Conservation (phyloP, 2,797 vertebrate genomes). For the Gouania willdenowi region DNA sequence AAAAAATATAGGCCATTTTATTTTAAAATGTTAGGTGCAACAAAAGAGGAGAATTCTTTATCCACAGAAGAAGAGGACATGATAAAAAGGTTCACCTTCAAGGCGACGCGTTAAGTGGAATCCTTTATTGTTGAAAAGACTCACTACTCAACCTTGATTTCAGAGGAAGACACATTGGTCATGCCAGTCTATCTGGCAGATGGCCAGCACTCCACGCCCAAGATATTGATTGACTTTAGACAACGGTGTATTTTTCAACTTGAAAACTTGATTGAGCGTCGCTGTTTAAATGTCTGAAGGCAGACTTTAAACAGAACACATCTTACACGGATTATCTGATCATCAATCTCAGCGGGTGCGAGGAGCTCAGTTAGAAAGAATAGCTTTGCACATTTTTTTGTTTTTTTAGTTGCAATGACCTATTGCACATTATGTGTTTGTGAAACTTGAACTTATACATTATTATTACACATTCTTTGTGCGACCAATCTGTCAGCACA, state of each 20-base stretch:
- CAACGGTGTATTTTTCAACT: constrained; percentile 77
- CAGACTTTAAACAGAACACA: constrained; percentile 56
- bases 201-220: constrained; percentile 66
- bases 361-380: constrained; percentile 45
- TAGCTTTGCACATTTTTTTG: constrained; percentile 13
- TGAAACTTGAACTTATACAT: constrained; percentile 11
- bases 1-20: not conserved
- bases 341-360: constrained; percentile 54
- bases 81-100: not conserved
- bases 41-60: too few relatives aligned
- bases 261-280: constrained; percentile 74
- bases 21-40: not conserved
- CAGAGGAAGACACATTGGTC: constrained; percentile 71
- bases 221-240: constrained; percentile 76
- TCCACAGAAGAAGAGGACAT: constrained; percentile 1
- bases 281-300: constrained; percentile 66
- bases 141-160: constrained; percentile 60
- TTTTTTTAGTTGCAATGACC: too few relatives aligned
- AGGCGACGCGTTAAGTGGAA: constrained; percentile 20
- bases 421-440: constrained; percentile 6
- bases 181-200: constrained; percentile 77
- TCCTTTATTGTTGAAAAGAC: constrained; percentile 36
- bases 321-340: constrained; percentile 64
- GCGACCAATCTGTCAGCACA: constrained; percentile 30
- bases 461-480: constrained; percentile 30